Evolutionary conservation across 1,140 invertebrate species (phyloP).

Genomic region (Proales similis): DNA sequence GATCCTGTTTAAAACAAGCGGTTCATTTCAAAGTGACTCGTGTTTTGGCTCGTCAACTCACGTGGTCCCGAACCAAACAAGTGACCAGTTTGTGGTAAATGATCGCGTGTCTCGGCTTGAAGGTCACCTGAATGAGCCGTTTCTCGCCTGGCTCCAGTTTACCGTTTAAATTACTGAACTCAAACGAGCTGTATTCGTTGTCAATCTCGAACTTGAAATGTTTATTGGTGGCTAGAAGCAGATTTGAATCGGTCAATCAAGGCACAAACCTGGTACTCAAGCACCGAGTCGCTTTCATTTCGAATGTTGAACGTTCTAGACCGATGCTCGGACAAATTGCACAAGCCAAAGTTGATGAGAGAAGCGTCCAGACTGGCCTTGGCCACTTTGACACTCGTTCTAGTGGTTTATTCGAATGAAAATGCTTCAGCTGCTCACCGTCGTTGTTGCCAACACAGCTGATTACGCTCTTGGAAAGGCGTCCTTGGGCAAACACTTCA

Average conservation of each 20-base stretch:
- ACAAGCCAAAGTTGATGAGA: conserved; percentile 19
- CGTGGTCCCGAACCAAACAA: conserved; percentile 51
- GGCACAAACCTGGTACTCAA: conserved; percentile 10
- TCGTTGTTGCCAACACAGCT: conserved; percentile 46
- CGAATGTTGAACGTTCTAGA: conserved; percentile 14
- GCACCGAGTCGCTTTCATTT: not conserved
- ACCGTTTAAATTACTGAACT: conserved; percentile 1
- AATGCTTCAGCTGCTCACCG: conserved; percentile 41
- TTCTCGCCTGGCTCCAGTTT: conserved; percentile 14
- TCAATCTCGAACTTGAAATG: conserved; percentile 11
- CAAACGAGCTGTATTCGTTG: conserved; percentile 31
- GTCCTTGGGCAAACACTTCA: conserved; percentile 46
- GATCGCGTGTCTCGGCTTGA: conserved; percentile 48
- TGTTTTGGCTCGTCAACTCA: conserved; percentile 35
- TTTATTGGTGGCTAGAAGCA: not conserved
- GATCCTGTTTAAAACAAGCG: conserved; percentile 40
- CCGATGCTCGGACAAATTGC: not conserved
- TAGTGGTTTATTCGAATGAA: conserved; percentile 5
- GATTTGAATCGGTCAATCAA: not conserved
- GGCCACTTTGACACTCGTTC: conserved; percentile 1
- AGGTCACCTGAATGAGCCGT: conserved; percentile 40
- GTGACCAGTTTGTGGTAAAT: conserved; percentile 48
- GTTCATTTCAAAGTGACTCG: not conserved
- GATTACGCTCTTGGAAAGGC: conserved; percentile 47
- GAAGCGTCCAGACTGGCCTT: conserved; percentile 16